A percentile compares a stretch with the other conserved stretches of the same genome.
Evolutionary conservation across 92 coral and sea anemone genomes (phyloP).

Genomic region (Nematostella vectensis): DNA sequence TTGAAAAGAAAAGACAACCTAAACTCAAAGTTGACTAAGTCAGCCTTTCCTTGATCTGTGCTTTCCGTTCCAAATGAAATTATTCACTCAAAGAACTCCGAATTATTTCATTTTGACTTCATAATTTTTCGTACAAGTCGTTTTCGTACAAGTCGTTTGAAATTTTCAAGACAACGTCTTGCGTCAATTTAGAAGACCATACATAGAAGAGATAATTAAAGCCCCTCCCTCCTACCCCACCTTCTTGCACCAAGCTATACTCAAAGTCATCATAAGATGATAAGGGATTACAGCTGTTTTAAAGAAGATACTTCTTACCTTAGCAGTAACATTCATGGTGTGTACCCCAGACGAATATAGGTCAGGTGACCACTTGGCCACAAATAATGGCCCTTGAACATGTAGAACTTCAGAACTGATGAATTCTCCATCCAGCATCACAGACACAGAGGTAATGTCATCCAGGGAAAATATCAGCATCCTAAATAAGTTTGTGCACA

Average conservation of each 20-base stretch:
- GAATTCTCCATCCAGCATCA: slow-evolving; percentile 57
- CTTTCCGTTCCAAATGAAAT: neutral
- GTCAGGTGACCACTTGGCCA: slow-evolving; percentile 72
- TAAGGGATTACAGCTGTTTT: too few species aligned
- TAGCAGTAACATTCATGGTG: slow-evolving; percentile 56
- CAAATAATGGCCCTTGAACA: slow-evolving; percentile 74
- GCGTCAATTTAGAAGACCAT: too few species aligned
- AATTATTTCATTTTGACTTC: too few species aligned
- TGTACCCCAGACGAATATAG: slow-evolving; percentile 59
- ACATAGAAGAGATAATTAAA: too few species aligned
- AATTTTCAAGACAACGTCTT: too few species aligned
- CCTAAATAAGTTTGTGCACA: slow-evolving; percentile 23
- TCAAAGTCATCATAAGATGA: too few species aligned
- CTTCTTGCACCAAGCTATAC: too few species aligned
- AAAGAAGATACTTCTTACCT: slow-evolving; percentile 49
- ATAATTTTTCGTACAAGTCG: too few species aligned
- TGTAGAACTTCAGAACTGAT: slow-evolving; percentile 36
- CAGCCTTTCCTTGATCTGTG: neutral
- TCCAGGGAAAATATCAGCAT: slow-evolving; percentile 74
- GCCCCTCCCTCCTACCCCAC: too few species aligned
- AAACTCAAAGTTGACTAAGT: too few species aligned
- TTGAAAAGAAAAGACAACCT: slow-evolving; percentile 7
- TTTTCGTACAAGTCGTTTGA: too few species aligned
- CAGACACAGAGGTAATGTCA: slow-evolving; percentile 41
- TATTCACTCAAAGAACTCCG: neutral